Evolutionary conservation across 2,797 vertebrate species (phyloP), one percentile per base, ranked within the genome.

Genomic region (Microtus obscurus): DNA sequence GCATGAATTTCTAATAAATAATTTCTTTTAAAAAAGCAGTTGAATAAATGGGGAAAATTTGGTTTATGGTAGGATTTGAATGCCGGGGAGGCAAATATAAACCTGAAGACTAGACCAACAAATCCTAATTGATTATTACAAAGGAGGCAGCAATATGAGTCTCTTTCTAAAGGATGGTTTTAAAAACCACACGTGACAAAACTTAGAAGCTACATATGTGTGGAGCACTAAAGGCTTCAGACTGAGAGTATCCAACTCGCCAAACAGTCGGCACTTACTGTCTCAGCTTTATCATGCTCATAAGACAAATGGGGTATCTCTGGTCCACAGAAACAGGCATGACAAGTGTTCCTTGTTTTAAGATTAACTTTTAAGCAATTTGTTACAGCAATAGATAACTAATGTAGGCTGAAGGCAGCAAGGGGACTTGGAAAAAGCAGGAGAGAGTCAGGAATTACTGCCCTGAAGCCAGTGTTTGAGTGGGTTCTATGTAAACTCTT

Each of bases 351-450:
- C 43, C 2, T 61, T 90, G 53, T 88, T 93, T 89, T 63, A 95
- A 91, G 71, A 34, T 51, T 56, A 92, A 95, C 45, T 96, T 90
- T 95, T 87, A 93, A 31, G n/a, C 80, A 48, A 89, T 74, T 61
- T 94, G 56, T 71, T 67, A 87, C 34, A 90, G 21, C 27, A 94
- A 83, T 48, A 34, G 71, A 90, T 92, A 90, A 95, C 34, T 85
- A 87, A 91, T 51, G 48, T 4, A 69, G 71, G 89, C 48, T 77
- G 43, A 95, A 94, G 59, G 6, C 45, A 89, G 53, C 45, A 81
- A 88, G 29, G 8, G 27, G n/a, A 93, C 17, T 73, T 86, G 67
- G 94, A 63, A 79, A 86, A 90, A 45, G 48, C 27, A 86, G 76
- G 25, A 87, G 1, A 51, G 85, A 93, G 83, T 19, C 21, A 40